Evolutionary conservation across 1,140 invertebrate species (phyloP).

Genomic region (Amphibalanus amphitrite): DNA sequence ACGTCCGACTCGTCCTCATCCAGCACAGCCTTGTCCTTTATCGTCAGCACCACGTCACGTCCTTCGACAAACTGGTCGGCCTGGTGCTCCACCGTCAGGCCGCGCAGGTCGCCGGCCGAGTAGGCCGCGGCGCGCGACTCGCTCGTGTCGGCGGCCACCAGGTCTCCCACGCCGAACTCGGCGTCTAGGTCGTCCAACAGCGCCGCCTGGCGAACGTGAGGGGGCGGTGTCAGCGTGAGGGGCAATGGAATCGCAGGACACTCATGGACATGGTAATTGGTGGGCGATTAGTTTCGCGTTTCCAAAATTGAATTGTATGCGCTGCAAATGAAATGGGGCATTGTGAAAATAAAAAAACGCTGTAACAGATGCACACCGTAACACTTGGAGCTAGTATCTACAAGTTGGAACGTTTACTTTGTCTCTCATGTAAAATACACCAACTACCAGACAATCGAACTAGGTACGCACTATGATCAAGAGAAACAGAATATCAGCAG

Average conservation of each 20-base stretch:
- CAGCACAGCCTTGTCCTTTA: conserved; percentile 82
- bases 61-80: conserved; percentile 62
- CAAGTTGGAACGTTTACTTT: too few species aligned
- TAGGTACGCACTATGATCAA: too few species aligned
- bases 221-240: conserved; percentile 12
- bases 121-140: conserved; percentile 44
- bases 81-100: conserved; percentile 74
- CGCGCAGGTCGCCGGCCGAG: conserved; percentile 48
- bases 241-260: background rate
- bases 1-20: conserved; percentile 69
- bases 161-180: conserved; percentile 73
- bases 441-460: too few species aligned
- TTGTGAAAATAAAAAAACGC: too few species aligned
- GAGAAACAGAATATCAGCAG: background rate
- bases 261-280: too few species aligned
- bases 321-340: too few species aligned
- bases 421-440: too few species aligned
- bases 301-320: too few species aligned
- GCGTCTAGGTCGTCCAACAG: conserved; percentile 85
- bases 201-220: conserved; percentile 46
- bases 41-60: conserved; percentile 66
- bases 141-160: conserved; percentile 58
- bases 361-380: too few species aligned
- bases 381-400: too few species aligned
- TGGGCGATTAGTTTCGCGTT: too few species aligned